Base-by-base conservation (phyloP, 2,797 vertebrate genomes). In the Tachyglossus aculeatus region DNA sequence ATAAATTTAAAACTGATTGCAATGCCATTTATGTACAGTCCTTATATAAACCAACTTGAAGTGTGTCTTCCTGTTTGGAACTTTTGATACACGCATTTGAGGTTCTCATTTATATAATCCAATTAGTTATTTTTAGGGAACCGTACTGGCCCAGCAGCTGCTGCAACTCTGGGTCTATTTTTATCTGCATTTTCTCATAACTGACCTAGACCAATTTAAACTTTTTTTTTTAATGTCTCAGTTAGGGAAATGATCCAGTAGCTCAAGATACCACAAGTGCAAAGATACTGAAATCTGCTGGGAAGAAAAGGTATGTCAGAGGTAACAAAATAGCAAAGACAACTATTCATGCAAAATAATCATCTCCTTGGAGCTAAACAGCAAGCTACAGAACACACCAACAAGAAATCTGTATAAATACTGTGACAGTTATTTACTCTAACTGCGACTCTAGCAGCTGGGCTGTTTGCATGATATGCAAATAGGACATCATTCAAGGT, bases 381-480 rank as follows among this genome's bases (percentile, higher is more conserved):
- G 43, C 69, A 74, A 82, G 83, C 81, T 82, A 78, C 56, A 84
- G 74, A 80, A 78, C 40, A 68, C 65, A 74, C 68, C 80, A 45
- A 82, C 72, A 74, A 80, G 72, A 74, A 76, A 86, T 77, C 82
- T 71, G 59, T 80, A 63, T 79, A 84, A 90, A 91, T 84, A 89
- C 80, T 58, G 78, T 65, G 85, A 77, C 88, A 85, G 78, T 86
- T 91, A 83, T 90, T 84, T 89, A 86, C 50, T 66, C 59, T 14
- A 57, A 86, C 73, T 61, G 85, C 58, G 81, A 83, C 82, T 85
- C 71, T 63, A 85, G 89, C 91, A 91, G 90, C 91, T 90, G 90
- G 84, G 78, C 72, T 80, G 86, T 87, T 89, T 89, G 87, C 88
- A 87, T 60, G 79, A 81, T 81, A 90, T 88, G 90, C 87, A 92